A percentile compares a stretch with the other conserved stretches of the same genome.
Conservation (phyloP, 2,113 vertebrate genomes). For the Triplophysa siluroides region DNA sequence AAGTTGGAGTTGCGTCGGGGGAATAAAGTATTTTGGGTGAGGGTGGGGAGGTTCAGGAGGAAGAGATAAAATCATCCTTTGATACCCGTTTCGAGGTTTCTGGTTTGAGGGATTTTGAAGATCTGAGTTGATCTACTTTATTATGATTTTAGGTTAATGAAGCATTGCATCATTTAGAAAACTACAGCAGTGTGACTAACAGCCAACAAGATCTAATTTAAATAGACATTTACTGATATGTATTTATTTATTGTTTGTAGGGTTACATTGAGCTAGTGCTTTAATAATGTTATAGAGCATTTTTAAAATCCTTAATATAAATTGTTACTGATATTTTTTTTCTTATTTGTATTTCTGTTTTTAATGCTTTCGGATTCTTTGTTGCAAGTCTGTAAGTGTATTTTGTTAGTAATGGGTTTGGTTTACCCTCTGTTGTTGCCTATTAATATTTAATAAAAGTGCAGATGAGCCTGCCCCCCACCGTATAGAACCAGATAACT, state of each 20-base stretch:
- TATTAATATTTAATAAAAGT: conserved; percentile 21
- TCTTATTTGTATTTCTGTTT: conserved; percentile 40
- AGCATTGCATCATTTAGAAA: conserved; percentile 7
- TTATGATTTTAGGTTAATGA: conserved; percentile 12
- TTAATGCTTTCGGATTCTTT: conserved; percentile 2
- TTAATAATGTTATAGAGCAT: conserved; percentile 64
- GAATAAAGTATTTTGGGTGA: neutral
- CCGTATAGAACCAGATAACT: neutral
- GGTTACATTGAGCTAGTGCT: conserved; percentile 57
- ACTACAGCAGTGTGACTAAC: conserved; percentile 61
- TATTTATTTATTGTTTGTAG: conserved; percentile 77
- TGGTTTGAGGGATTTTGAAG: neutral
- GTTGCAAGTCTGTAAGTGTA: neutral
- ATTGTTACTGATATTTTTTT: conserved; percentile 56
- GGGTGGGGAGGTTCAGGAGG: neutral
- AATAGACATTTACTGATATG: conserved; percentile 44
- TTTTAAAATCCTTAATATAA: conserved; percentile 67
- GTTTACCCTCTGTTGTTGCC: neutral
- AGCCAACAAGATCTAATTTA: conserved; percentile 59
- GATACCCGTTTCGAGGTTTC: neutral
- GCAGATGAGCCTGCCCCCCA: conserved; percentile 4
- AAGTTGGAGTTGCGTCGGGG: neutral
- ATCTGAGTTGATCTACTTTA: neutral
- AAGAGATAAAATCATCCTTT: neutral
- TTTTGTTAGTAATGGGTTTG: conserved; percentile 7